Percentiles rank a stretch among this genome's conserved stretches.
Evolutionary conservation across 2,113 vertebrate genomes (phyloP).

Genomic region (Neopipo cinnamomea): DNA sequence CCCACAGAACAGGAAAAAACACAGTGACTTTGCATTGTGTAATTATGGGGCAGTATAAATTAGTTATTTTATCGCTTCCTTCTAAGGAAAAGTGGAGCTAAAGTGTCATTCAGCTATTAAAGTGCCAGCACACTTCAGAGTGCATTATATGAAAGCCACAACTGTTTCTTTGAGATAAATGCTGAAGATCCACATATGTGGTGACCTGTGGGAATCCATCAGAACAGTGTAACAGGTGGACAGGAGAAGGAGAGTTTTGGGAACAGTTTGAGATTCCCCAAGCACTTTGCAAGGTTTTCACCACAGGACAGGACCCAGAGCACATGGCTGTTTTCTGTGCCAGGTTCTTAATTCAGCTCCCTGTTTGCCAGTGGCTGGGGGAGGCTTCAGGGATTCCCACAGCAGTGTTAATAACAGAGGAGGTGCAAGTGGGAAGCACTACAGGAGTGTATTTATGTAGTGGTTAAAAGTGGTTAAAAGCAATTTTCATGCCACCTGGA

Average conservation of each 20-base stretch:
- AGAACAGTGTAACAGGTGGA: not conserved
- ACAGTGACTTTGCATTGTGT: conserved; percentile 66
- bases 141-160: not conserved
- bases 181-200: rapidly evolving
- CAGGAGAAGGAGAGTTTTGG: not conserved
- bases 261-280: not conserved
- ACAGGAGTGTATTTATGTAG: not conserved
- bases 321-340: not conserved
- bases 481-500: not conserved
- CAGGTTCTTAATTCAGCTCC: not conserved
- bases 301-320: not conserved
- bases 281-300: not conserved
- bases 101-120: conserved; percentile 21
- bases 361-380: not conserved
- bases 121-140: not conserved
- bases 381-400: not conserved
- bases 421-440: not conserved
- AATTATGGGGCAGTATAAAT: conserved; percentile 37
- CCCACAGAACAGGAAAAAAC: conserved; percentile 70
- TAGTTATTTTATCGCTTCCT: conserved; percentile 64
- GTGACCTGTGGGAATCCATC: not conserved
- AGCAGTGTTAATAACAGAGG: not conserved
- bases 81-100: conserved; percentile 17
- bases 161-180: not conserved
- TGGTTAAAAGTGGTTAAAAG: not conserved